A percentile compares a stretch with the other conserved stretches of the same genome.
Evolutionary conservation across 2,797 vertebrate species (phyloP).

Genomic region (Eleutherodactylus coqui): DNA sequence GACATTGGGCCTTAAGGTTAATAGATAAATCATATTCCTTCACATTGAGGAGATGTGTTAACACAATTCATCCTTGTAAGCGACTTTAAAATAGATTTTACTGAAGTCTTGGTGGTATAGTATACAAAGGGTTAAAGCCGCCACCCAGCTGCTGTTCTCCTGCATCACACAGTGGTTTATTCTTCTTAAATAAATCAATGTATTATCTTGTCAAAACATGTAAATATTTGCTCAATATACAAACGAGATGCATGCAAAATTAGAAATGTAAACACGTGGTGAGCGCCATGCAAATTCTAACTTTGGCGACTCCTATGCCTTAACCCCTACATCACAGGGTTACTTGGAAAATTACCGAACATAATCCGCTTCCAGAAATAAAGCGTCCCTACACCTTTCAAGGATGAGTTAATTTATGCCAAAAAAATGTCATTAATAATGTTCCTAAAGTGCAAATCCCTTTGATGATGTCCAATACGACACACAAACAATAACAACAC

Average conservation of each 20-base stretch:
- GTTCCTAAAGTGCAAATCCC: neutral
- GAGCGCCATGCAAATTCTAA: slow-evolving; percentile 29
- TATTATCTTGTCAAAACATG: slow-evolving; percentile 26
- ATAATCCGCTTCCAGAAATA: neutral
- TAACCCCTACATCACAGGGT: slow-evolving; percentile 21
- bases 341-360: neutral
- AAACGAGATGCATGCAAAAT: slow-evolving; percentile 48
- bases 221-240: slow-evolving; percentile 50
- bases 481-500: neutral
- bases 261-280: neutral
- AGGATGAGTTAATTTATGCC: no score
- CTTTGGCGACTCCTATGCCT: neutral
- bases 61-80: no score
- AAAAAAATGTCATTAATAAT: neutral
- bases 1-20: no score
- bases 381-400: neutral
- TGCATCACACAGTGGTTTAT: neutral
- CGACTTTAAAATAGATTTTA: neutral
- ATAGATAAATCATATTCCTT: no score
- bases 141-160: neutral
- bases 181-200: slow-evolving; percentile 26
- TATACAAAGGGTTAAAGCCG: slow-evolving; percentile 1
- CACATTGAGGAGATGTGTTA: no score
- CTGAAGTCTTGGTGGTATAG: neutral
- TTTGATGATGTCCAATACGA: neutral